Conservation (phyloP, 1,140 invertebrate species). For the Chrysoperla carnea region DNA sequence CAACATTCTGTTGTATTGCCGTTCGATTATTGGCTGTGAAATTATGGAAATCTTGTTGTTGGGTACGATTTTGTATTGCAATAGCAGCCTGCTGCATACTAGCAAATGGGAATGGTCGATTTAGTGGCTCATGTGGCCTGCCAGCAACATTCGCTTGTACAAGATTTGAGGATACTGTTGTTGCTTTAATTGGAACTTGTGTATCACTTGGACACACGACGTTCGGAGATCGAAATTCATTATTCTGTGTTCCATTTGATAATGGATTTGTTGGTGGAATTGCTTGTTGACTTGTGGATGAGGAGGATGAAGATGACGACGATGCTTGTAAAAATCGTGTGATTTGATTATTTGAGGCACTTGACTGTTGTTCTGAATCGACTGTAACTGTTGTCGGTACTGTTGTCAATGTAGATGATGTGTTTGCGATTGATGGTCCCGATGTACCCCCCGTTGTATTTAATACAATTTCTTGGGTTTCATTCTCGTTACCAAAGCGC, state of each 20-base stretch:
- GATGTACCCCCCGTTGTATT: conserved; percentile 25
- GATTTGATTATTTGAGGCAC: too few relatives aligned
- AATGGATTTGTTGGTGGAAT: background rate
- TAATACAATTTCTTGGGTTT: conserved; percentile 59
- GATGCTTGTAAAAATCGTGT: too few relatives aligned
- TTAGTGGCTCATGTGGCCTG: conserved; percentile 28
- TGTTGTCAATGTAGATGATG: too few relatives aligned
- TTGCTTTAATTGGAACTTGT: conserved; percentile 31
- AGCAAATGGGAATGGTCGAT: conserved; percentile 62
- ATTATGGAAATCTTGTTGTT: background rate
- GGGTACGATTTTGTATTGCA: conserved; percentile 30
- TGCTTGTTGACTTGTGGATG: background rate
- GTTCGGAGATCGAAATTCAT: conserved; percentile 56
- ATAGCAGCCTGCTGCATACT: conserved; percentile 75
- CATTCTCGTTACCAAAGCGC: conserved; percentile 37
- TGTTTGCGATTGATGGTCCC: too few relatives aligned
- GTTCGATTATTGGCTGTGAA: conserved; percentile 15
- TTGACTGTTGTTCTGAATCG: too few relatives aligned
- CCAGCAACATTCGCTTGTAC: conserved; percentile 28
- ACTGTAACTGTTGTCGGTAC: too few relatives aligned
- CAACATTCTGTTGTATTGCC: conserved; percentile 22
- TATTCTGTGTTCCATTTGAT: background rate
- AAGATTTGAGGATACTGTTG: conserved; percentile 37
- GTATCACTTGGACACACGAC: conserved; percentile 65
- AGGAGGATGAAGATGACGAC: background rate